phyloP scores from a whole-genome alignment of 2,888 invertebrate species.

The Caenorhabditis sp. region DNA sequence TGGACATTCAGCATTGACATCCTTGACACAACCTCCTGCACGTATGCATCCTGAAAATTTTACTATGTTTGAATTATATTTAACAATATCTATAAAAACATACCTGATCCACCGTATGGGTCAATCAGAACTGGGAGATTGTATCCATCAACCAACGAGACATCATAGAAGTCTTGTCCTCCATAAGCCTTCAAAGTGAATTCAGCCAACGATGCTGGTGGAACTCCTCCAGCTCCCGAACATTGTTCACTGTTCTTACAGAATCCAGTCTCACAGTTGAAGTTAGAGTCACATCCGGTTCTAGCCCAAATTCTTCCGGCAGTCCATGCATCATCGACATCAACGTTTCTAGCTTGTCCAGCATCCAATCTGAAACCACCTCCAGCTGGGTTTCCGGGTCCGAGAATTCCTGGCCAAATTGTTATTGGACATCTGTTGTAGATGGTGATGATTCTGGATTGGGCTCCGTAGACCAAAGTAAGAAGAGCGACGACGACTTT shows the following conservation, averaged over 20 bases:
- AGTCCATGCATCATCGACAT: conserved; percentile 58
- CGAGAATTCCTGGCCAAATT: conserved; percentile 65
- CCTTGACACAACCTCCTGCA: conserved; percentile 47
- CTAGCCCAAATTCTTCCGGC: conserved; percentile 61
- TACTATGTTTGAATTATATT: background rate
- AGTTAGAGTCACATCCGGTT: conserved; percentile 57
- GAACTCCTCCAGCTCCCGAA: conserved; percentile 72
- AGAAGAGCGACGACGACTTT: too few relatives aligned
- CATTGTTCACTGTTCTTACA: conserved; percentile 69
- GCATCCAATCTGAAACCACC: conserved; percentile 56
- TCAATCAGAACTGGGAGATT: conserved; percentile 68
- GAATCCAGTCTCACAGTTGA: conserved; percentile 63
- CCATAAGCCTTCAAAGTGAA: conserved; percentile 72
- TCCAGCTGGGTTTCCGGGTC: conserved; percentile 43
- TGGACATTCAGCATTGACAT: conserved; percentile 44
- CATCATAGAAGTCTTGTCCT: conserved; percentile 74
- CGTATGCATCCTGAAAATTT: conserved; percentile 29
- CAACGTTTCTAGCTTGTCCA: conserved; percentile 36
- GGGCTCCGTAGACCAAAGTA: conserved; percentile 3
- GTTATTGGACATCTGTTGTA: conserved; percentile 61
- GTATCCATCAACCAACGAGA: conserved; percentile 75
- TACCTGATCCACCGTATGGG: conserved; percentile 24
- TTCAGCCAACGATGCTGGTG: conserved; percentile 73
- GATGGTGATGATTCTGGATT: conserved; percentile 33
- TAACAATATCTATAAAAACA: background rate